Conservation (phyloP, 2,888 invertebrate genomes). For the Drosophila dives region DNA sequence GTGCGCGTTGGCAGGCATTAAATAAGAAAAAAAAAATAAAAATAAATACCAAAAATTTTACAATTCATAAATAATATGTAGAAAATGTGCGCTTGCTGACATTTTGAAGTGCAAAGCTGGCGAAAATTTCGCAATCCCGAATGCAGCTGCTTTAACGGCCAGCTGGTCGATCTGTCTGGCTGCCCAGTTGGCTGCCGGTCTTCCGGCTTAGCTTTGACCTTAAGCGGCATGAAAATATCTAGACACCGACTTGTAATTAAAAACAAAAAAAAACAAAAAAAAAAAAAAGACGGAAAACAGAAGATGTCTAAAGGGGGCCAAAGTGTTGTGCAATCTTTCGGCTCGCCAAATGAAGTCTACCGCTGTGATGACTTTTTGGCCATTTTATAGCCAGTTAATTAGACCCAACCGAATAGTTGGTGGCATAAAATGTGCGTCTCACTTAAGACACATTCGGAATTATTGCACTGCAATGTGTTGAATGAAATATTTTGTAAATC, state of each 20-base stretch:
- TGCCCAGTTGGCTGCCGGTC: conserved; percentile 33
- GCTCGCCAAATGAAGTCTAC: conserved; percentile 43
- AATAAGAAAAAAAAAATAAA: conserved; percentile 30
- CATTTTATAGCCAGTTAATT: conserved; percentile 62
- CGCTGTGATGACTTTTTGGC: conserved; percentile 12
- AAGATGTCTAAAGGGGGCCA: conserved; percentile 59
- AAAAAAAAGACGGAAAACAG: conserved; percentile 49
- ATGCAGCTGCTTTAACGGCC: conserved; percentile 50
- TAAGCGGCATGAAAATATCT: conserved; percentile 60
- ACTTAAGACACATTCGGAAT: conserved; percentile 7
- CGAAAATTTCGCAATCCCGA: conserved; percentile 68
- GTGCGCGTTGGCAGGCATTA: conserved; percentile 57
- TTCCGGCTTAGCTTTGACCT: conserved; percentile 78
- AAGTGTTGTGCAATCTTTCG: conserved; percentile 52
- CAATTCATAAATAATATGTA: conserved; percentile 77
- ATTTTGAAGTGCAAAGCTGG: conserved; percentile 74
- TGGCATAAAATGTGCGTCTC: conserved; percentile 45
- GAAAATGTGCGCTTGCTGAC: conserved; percentile 71
- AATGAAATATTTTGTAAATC: conserved; percentile 30
- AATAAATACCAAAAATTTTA: conserved; percentile 53
- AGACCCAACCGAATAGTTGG: conserved; percentile 28
- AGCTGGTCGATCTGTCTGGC: conserved; percentile 13
- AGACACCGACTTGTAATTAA: conserved; percentile 69
- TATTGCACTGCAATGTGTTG: conserved; percentile 9
- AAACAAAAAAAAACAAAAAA: conserved; percentile 34